Conservation (phyloP, 2,888 invertebrate species). For the Nycteola revayana region DNA sequence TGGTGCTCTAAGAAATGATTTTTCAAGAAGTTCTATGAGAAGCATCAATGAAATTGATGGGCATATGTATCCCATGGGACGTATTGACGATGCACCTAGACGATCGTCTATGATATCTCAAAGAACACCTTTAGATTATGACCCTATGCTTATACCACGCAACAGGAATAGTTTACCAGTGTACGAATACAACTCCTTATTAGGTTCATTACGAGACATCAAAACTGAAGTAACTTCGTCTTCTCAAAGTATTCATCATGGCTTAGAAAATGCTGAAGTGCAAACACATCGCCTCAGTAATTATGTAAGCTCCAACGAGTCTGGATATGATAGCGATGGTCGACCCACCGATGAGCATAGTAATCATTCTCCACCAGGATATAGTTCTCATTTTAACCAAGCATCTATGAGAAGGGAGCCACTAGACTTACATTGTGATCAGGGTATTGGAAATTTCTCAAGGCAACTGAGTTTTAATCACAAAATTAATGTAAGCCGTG, state of each 20-base stretch:
- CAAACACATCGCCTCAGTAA: conserved; percentile 85
- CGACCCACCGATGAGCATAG: conserved; percentile 80
- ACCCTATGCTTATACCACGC: conserved; percentile 75
- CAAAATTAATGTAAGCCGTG: conserved; percentile 67
- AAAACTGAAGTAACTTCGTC: conserved; percentile 69
- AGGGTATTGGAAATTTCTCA: conserved; percentile 60
- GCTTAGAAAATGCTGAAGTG: conserved; percentile 78
- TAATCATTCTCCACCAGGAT: conserved; percentile 79
- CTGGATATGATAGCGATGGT: conserved; percentile 91
- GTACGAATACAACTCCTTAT: conserved; percentile 65
- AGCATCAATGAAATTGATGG: conserved; percentile 68
- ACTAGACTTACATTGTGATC: conserved; percentile 48
- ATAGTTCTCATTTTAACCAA: conserved; percentile 68
- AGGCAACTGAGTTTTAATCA: conserved; percentile 73
- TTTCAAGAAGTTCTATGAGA: conserved; percentile 66
- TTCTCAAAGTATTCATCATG: conserved; percentile 79
- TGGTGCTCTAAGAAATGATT: conserved; percentile 59
- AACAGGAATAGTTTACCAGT: conserved; percentile 77
- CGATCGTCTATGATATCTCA: conserved; percentile 76
- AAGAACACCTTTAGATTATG: conserved; percentile 67
- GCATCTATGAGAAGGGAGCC: conserved; percentile 45
- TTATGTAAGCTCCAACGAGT: conserved; percentile 91
- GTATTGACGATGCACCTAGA: conserved; percentile 58
- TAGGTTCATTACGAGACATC: conserved; percentile 67
- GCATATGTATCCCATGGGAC: conserved; percentile 50